Base-by-base conservation (phyloP, 2,797 vertebrate species). In the Chaenodraco wilsoni region DNA sequence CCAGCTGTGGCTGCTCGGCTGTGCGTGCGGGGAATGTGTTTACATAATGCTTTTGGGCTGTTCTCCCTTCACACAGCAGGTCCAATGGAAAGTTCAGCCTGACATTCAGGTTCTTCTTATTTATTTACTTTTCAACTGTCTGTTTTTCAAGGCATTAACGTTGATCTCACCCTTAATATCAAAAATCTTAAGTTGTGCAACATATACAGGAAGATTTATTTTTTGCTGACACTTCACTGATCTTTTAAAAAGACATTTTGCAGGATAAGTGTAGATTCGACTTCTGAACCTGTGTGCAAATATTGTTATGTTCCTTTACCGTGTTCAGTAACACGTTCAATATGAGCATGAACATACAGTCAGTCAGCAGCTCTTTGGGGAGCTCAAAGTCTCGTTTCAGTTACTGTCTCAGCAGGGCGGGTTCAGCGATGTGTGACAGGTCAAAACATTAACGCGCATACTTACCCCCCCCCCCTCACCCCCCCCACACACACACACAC, bases 1-100 rank as follows among this genome's bases (percentile, higher is more conserved):
- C 89, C 92, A 93, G 93, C 91, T 93, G 91, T 91, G 91, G 87
- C 78, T 73, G 63, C 72, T 56, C 58, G 82, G 65, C 76, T 45
- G 78, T 83, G 87, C 74, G 70, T 88, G 88, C 83, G 78, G 81
- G 83, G 90, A 89, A 89, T 84, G 81, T 85, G 84, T 93, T 94
- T 93, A 89, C 81, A 78, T 88, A 91, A 93, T 56, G 69, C 66
- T 81, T 84, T 88, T 89, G 68, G 69, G 51, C 54, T 67, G 72
- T 55, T 79, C 83, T 76, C 50, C 74, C 73, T 65, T 74, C 65
- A 60, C 73, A 75, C 80, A 75, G 76, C 78, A 76, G 64, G 48
- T 56, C 74, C 75, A 71, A 71, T 70, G 78, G 78, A 83, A 76
- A 84, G 81, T 27, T 62, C 16, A 66, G 60, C 72, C 44, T 57